phyloP scores from a whole-genome alignment of 2,797 vertebrate genomes.

The Oryzias sinensis region DNA sequence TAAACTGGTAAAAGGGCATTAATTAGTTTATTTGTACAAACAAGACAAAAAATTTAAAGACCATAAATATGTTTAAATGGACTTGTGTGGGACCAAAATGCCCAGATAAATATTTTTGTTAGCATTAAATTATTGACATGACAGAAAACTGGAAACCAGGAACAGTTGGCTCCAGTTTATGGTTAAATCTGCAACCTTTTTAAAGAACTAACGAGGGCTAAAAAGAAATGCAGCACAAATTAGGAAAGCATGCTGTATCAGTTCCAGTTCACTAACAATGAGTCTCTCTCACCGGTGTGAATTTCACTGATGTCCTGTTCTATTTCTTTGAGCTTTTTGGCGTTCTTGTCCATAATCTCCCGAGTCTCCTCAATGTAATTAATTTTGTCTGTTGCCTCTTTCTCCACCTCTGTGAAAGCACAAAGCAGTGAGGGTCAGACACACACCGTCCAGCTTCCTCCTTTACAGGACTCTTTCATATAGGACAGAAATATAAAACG shows the following conservation, averaged over 20 bases:
- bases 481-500: background rate
- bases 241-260: no score
- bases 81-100: no score
- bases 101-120: background rate
- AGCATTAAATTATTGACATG: background rate
- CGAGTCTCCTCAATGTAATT: conserved; percentile 82
- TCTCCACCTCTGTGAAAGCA: conserved; percentile 65
- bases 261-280: no score
- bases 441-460: background rate
- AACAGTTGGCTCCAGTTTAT: no score
- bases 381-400: conserved; percentile 74
- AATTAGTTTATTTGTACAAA: no score
- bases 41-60: no score
- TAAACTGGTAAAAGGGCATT: no score
- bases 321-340: conserved; percentile 72
- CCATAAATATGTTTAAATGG: no score
- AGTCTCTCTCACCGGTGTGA: conserved; percentile 77
- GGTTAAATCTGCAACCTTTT: no score
- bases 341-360: conserved; percentile 75
- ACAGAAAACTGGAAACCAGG: no score
- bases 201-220: no score
- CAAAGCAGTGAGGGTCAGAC: background rate
- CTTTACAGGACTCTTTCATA: background rate
- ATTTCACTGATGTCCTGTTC: conserved; percentile 73
- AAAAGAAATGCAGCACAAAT: no score